phyloP scores from a whole-genome alignment of 2,888 invertebrate species.

The Pristionchus mayeri region DNA sequence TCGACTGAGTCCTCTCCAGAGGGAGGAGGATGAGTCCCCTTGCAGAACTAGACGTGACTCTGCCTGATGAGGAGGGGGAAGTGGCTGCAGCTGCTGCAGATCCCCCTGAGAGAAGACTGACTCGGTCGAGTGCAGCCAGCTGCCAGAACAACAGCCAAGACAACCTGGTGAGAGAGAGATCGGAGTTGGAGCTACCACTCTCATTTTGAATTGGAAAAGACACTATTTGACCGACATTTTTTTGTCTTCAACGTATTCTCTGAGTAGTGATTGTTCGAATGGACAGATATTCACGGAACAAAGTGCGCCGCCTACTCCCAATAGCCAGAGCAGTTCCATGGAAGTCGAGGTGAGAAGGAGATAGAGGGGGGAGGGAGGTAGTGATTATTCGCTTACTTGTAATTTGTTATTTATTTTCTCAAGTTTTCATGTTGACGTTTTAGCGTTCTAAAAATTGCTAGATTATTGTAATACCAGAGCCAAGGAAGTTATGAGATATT shows the following conservation, averaged over 20 bases:
- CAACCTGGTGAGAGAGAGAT: background rate
- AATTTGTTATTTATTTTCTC: background rate
- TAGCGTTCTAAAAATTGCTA: background rate
- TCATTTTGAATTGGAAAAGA: too few species aligned
- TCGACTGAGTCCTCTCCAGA: background rate
- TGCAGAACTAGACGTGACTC: background rate
- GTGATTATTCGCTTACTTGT: background rate
- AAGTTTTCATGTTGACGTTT: background rate
- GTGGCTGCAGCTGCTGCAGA: background rate
- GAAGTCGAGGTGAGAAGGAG: background rate
- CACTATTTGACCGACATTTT: too few species aligned
- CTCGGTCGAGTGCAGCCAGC: background rate
- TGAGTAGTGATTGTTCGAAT: too few species aligned
- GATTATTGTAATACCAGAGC: background rate
- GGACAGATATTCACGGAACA: background rate
- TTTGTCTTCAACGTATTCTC: too few species aligned
- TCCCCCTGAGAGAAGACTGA: background rate
- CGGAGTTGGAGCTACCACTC: too few species aligned
- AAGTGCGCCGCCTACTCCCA: background rate
- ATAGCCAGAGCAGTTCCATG: background rate
- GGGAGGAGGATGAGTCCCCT: background rate
- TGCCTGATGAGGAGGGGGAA: background rate
- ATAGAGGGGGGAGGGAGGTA: too few species aligned
- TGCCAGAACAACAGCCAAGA: background rate
- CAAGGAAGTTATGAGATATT: background rate